Evolutionary conservation across 2,113 vertebrate genomes (phyloP).

Genomic region (Zosterops lateralis): DNA sequence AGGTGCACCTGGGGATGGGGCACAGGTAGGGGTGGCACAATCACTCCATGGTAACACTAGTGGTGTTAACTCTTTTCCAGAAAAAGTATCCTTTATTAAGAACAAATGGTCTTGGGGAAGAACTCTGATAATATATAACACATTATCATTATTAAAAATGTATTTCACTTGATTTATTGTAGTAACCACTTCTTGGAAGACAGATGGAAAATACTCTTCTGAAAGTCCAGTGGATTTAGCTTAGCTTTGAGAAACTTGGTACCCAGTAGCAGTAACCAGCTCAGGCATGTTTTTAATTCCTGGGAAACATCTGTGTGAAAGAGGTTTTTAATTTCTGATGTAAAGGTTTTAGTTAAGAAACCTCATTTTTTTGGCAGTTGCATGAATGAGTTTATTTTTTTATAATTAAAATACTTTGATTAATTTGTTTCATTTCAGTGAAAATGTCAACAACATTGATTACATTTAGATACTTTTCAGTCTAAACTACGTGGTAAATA

Average conservation of each 20-base stretch:
- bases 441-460: background rate
- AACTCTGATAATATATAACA: background rate
- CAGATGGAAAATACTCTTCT: background rate
- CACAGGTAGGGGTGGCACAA: background rate
- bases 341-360: background rate
- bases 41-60: background rate
- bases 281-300: background rate
- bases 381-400: background rate
- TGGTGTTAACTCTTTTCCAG: background rate
- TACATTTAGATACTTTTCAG: background rate
- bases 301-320: background rate
- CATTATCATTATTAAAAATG: background rate
- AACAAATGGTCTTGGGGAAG: background rate
- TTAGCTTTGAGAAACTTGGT: background rate
- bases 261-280: background rate
- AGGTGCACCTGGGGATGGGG: background rate
- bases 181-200: background rate
- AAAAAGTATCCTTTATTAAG: background rate
- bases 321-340: background rate
- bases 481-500: background rate
- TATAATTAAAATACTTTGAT: background rate
- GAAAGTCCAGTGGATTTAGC: background rate
- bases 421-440: constrained; percentile 12
- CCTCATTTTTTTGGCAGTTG: background rate
- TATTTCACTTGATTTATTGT: background rate